These are phyloP conservation scores for Loxodonta africana DNA, from an alignment of 2,113 vertebrate genomes.

Conservation along the genomic window DNA sequence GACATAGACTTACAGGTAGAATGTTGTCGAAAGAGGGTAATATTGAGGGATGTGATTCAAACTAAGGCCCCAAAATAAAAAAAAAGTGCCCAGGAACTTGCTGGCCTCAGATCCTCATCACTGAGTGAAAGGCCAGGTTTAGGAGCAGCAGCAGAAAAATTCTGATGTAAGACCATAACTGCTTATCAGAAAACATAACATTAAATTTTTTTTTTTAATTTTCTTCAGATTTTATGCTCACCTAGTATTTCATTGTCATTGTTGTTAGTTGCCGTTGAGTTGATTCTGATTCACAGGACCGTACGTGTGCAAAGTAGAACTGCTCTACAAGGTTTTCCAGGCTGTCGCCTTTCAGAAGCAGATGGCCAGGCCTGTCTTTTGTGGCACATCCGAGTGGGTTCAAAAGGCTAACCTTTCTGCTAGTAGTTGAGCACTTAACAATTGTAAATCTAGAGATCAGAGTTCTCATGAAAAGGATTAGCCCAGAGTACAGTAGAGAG, in stretches of 20 bases:
- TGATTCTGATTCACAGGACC: too few species aligned
- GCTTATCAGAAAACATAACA: background rate
- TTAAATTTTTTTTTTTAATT: background rate
- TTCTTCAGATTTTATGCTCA: background rate
- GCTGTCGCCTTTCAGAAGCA: too few species aligned
- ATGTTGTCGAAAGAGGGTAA: background rate
- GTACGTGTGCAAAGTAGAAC: too few species aligned
- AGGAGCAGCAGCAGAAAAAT: background rate
- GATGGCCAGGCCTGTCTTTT: too few species aligned
- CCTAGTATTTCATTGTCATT: background rate
- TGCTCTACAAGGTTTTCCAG: too few species aligned
- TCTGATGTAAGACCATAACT: background rate
- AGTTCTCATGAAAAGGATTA: background rate
- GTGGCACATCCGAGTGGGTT: too few species aligned
- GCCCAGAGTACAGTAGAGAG: background rate
- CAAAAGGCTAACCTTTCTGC: too few species aligned
- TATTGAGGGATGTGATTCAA: accelerated
- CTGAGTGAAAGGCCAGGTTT: background rate
- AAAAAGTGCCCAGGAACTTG: too few species aligned
- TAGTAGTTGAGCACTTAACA: too few species aligned
- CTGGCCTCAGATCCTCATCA: background rate
- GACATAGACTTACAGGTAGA: background rate
- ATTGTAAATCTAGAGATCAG: background rate
- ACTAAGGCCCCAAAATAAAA: background rate
- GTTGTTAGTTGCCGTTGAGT: too few species aligned